Evolutionary conservation across 53 echinoderm and acorn worm genomes (phyloP), one percentile per base, ranked within the genome.

Genomic region (Henricia sp.): DNA sequence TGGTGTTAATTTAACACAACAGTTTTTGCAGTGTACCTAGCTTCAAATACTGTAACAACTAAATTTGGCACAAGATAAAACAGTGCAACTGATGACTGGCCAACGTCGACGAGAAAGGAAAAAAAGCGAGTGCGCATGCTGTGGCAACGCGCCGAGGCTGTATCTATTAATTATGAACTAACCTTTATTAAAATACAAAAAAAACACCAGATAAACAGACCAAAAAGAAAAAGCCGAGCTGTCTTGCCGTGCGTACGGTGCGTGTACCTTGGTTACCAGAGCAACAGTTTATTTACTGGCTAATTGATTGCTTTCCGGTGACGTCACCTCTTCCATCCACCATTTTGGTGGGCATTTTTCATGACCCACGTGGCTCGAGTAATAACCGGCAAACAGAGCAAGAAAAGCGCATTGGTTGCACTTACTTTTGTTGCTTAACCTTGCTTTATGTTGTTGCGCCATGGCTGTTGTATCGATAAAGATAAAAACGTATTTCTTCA

Each of bases 121-220:
- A 30, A 14, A 3, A 37, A 14, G n/a, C n/a, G 38, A 25, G 29
- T 10, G 28, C 28, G 16, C 60, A 32, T 60, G 67, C 37, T 40
- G 2, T 60, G 0, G 21, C 19, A n/a, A 67, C 32, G 23, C 67
- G 16, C 67, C 23, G 14, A 38, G 67, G 23, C 24, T 40, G 40
- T 38, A 64, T 32, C 67, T 38, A 67, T 67, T 67, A 67, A 67
- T 67, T 67, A 67, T 67, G 67, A n/a, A 39, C 37, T 67, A 38
- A 40, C 40, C 23, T 21, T 67, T 40, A 38, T 67, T 23, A 27
- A 34, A 1, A 60, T n/a, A n/a, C n/a, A n/a, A n/a, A n/a, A n/a
- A n/a, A n/a, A n/a, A n/a, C n/a, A n/a, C n/a, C n/a, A n/a, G n/a
- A n/a, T n/a, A n/a, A n/a, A n/a, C n/a, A n/a, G n/a, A n/a, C n/a